Conservation (phyloP, 2,797 vertebrate genomes). For the Gastrophryne carolinensis region DNA sequence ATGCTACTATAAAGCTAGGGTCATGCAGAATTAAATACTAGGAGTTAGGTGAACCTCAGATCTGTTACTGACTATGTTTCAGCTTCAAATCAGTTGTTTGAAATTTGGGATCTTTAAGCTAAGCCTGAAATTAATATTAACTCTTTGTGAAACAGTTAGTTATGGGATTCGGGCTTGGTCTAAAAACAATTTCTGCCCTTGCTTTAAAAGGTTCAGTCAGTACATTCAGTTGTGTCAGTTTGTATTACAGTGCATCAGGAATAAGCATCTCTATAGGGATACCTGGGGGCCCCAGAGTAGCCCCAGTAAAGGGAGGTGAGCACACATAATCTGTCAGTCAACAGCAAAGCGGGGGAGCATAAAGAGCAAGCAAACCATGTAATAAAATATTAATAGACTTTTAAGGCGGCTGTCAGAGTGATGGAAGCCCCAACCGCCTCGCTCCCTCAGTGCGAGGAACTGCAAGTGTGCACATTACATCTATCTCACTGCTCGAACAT, state of each 20-base stretch:
- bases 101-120: too few species aligned
- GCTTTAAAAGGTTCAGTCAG: too few species aligned
- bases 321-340: conserved; percentile 41
- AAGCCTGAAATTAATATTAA: too few species aligned
- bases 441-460: conserved; percentile 36
- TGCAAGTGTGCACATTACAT: conserved; percentile 36
- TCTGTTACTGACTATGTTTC: too few species aligned
- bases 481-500: conserved; percentile 34
- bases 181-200: too few species aligned
- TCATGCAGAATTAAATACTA: too few species aligned
- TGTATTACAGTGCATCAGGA: background rate
- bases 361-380: conserved; percentile 41
- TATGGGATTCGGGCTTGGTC: too few species aligned
- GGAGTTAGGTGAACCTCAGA: too few species aligned
- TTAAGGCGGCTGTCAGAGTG: conserved; percentile 43
- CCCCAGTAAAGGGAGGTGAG: conserved; percentile 21
- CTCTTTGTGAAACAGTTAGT: too few species aligned
- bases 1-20: too few species aligned
- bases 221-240: too few species aligned
- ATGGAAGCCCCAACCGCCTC: conserved; percentile 14
- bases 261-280: background rate
- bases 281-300: conserved; percentile 14
- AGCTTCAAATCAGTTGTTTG: too few species aligned
- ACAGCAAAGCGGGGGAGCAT: conserved; percentile 18
- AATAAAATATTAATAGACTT: conserved; percentile 52